phyloP scores from a whole-genome alignment of 2,888 invertebrate genomes.

The Dynastes grantii region DNA sequence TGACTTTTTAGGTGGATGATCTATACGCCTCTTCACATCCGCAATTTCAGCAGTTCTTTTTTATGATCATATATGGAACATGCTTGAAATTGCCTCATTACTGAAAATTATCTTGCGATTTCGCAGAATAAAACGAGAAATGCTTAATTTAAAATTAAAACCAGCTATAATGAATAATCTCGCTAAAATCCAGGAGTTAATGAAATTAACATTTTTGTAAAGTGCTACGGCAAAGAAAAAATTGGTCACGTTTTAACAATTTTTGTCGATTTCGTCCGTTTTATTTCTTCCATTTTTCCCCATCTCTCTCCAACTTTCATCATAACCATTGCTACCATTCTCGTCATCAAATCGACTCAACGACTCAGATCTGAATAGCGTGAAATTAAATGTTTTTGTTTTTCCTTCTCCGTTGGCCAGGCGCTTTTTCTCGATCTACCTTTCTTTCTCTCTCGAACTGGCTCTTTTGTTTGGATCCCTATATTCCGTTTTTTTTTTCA shows the following conservation, averaged over 20 bases:
- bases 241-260: slow-evolving; percentile 38
- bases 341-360: slow-evolving; percentile 23
- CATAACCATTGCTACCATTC: slow-evolving; percentile 2
- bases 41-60: no score
- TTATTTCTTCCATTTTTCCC: not conserved
- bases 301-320: not conserved
- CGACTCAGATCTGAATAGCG: slow-evolving; percentile 41
- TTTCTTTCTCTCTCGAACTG: not conserved
- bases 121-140: not conserved
- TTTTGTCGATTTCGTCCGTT: slow-evolving; percentile 12
- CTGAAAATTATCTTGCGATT: no score
- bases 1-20: no score
- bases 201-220: slow-evolving; percentile 30
- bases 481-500: not conserved
- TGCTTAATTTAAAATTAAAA: not conserved
- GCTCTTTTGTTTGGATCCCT: not conserved
- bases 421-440: slow-evolving; percentile 2
- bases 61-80: no score
- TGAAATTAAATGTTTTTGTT: slow-evolving; percentile 46
- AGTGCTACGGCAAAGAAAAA: slow-evolving; percentile 10
- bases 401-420: slow-evolving; percentile 21
- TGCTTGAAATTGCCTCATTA: no score
- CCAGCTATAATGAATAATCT: slow-evolving; percentile 8
- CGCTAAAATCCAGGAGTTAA: slow-evolving; percentile 33
- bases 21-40: no score